Evolutionary conservation across 1,140 invertebrate genomes (phyloP).

Genomic region (Xylocopa sonorina): DNA sequence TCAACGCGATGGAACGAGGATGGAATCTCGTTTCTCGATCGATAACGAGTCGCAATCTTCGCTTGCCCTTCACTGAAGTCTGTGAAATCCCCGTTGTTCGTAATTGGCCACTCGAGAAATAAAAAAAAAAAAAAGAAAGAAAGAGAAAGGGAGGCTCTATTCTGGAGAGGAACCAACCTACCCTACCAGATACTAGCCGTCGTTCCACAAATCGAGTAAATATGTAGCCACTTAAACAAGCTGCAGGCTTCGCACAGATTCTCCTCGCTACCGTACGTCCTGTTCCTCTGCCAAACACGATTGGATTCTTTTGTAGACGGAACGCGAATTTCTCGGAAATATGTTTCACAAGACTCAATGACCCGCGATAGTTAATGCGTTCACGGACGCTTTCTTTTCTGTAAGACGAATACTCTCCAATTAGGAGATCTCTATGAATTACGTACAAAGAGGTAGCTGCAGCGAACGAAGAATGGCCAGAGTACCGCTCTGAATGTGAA

Average conservation of each 20-base stretch:
- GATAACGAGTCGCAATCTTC: neutral
- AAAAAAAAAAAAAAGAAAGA: neutral
- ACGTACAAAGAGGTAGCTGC: neutral
- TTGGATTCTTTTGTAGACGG: neutral
- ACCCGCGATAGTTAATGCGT: constrained; percentile 19
- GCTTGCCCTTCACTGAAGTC: neutral
- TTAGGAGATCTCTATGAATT: constrained; percentile 10
- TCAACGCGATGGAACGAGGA: neutral
- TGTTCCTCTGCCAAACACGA: neutral
- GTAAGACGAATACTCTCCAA: constrained; percentile 24
- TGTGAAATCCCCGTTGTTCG: constrained; percentile 30
- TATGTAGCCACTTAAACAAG: constrained; percentile 32
- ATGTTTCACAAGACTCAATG: constrained; percentile 6
- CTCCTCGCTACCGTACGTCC: neutral
- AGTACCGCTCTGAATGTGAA: neutral
- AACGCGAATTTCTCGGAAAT: constrained; percentile 11
- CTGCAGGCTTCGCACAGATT: neutral
- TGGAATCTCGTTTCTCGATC: neutral
- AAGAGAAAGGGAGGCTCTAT: neutral
- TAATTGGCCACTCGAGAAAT: constrained; percentile 57
- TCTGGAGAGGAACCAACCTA: constrained; percentile 3
- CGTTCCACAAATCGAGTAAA: constrained; percentile 16
- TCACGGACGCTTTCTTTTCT: neutral
- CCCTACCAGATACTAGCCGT: constrained; percentile 13
- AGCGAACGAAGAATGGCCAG: constrained; percentile 17